Percentiles rank a stretch among this genome's conserved stretches.
These are phyloP conservation scores for Streptopelia turtur DNA, from an alignment of 2,797 vertebrate species.

Conservation along the genomic window DNA sequence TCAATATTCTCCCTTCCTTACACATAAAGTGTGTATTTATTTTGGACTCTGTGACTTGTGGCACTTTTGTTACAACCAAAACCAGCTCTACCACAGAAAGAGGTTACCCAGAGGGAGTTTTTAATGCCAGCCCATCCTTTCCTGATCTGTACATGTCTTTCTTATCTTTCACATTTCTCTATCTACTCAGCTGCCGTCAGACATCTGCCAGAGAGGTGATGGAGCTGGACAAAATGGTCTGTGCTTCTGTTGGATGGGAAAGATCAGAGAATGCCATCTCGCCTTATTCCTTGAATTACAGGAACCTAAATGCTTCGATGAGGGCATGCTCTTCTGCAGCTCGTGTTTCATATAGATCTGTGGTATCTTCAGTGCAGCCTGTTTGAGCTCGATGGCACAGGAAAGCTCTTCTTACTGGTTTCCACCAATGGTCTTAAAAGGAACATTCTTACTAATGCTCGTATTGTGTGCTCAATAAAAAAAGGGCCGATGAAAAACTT, in stretches of 20 bases:
- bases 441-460: neutral
- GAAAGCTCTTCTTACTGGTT: neutral
- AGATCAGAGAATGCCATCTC: neutral
- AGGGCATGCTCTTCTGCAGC: neutral
- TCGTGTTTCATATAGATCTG: neutral
- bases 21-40: neutral
- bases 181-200: neutral
- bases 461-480: neutral
- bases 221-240: neutral
- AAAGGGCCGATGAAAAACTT: neutral
- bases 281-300: neutral
- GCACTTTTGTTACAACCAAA: neutral
- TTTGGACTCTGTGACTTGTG: neutral
- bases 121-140: neutral
- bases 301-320: neutral
- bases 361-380: neutral
- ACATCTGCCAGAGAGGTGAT: neutral
- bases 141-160: neutral
- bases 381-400: neutral
- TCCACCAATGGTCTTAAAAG: neutral
- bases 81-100: neutral
- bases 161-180: neutral
- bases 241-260: neutral
- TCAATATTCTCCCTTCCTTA: neutral
- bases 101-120: neutral